Conservation (phyloP, 2,113 vertebrate species). For the Climacteris rufus region DNA sequence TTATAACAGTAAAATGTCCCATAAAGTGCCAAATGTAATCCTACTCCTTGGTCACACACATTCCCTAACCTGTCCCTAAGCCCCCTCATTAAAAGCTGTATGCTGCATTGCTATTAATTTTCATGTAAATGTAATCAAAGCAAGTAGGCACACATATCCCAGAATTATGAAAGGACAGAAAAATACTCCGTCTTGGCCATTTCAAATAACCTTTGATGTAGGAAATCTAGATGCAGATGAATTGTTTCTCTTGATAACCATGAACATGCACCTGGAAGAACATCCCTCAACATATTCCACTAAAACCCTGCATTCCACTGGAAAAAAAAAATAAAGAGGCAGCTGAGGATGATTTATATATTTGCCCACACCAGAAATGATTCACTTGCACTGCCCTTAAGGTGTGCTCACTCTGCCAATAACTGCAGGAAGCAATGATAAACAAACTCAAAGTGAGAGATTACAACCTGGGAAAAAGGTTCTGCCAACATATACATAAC, state of each 20-base stretch:
- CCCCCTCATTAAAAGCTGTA: background rate
- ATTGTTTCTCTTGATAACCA: background rate
- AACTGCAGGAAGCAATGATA: conserved; percentile 9
- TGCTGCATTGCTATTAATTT: background rate
- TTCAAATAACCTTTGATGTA: background rate
- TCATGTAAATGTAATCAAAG: background rate
- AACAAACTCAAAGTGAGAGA: conserved; percentile 28
- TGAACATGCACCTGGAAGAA: background rate
- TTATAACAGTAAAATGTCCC: background rate
- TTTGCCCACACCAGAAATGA: background rate
- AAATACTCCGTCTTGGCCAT: background rate
- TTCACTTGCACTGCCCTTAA: background rate
- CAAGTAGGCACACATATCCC: background rate
- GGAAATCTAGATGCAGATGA: background rate
- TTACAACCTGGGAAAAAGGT: background rate
- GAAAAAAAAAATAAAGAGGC: background rate
- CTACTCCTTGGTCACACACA: background rate
- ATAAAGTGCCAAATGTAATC: background rate
- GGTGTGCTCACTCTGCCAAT: background rate
- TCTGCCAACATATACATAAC: background rate
- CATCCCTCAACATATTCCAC: background rate
- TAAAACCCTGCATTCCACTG: background rate
- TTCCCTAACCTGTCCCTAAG: background rate
- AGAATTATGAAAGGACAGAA: background rate
- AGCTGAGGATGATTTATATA: background rate